Percentiles rank a stretch among this genome's conserved stretches.
These are phyloP conservation scores for Valencia hispanica DNA, from an alignment of 2,797 vertebrate genomes.

Conservation along the genomic window DNA sequence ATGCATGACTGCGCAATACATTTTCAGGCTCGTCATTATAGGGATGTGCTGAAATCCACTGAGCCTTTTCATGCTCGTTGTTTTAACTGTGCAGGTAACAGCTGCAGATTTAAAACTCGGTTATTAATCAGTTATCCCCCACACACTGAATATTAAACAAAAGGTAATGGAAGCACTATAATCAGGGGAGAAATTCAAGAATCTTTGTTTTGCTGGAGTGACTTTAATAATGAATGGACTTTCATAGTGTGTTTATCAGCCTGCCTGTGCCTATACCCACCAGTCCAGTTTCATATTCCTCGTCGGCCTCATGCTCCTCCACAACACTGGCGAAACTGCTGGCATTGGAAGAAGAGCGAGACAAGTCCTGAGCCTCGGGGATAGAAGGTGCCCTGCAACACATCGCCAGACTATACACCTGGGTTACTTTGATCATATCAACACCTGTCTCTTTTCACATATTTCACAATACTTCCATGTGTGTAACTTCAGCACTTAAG, in stretches of 20 bases:
- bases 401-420: slow-evolving; percentile 77
- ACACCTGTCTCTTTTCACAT: slow-evolving; percentile 7
- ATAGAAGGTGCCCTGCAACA: slow-evolving; percentile 84
- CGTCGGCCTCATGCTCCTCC: slow-evolving; percentile 85
- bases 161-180: slow-evolving; percentile 7
- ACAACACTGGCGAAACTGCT: slow-evolving; percentile 96
- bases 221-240: slow-evolving; percentile 6
- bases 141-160: slow-evolving; percentile 8
- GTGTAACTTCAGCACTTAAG: background rate
- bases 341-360: slow-evolving; percentile 93
- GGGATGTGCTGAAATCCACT: slow-evolving; percentile 21
- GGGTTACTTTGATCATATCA: slow-evolving; percentile 60
- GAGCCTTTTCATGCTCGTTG: slow-evolving; percentile 19
- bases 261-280: slow-evolving; percentile 69
- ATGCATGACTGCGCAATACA: slow-evolving; percentile 24
- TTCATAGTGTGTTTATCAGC: slow-evolving; percentile 2
- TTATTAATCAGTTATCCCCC: background rate
- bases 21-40: slow-evolving; percentile 20
- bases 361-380: slow-evolving; percentile 88
- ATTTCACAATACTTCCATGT: background rate
- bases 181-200: background rate
- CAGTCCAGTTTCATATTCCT: slow-evolving; percentile 87
- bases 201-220: slow-evolving; percentile 12
- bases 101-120: slow-evolving; percentile 2
- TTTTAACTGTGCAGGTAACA: slow-evolving; percentile 16